Percentiles rank a stretch among this genome's conserved stretches.
phyloP scores from a whole-genome alignment of 1,140 invertebrate genomes.

The Grapholita molesta region DNA sequence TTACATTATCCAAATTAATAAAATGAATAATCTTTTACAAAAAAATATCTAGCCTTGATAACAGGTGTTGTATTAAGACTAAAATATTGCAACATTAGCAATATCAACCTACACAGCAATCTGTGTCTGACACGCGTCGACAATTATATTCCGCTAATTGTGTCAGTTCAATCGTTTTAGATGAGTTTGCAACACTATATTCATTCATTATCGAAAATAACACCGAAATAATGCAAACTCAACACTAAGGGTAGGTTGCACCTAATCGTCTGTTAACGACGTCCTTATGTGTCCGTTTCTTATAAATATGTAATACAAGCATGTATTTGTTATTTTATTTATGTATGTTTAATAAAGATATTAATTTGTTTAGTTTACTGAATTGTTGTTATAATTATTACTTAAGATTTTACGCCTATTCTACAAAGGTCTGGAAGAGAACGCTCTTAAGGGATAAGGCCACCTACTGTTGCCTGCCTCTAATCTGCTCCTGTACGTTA shows the following conservation, averaged over 20 bases:
- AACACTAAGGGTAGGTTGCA: background rate
- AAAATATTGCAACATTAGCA: constrained; percentile 4
- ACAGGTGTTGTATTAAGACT: constrained; percentile 3
- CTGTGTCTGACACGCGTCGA: background rate
- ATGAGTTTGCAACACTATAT: constrained; percentile 2
- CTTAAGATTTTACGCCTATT: too few species aligned
- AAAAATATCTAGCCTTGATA: background rate
- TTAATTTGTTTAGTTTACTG: too few species aligned
- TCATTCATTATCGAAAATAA: background rate
- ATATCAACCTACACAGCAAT: background rate
- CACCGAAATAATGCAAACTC: background rate
- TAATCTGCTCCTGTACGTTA: too few species aligned
- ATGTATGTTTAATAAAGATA: too few species aligned
- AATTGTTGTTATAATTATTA: too few species aligned
- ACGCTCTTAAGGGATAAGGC: too few species aligned
- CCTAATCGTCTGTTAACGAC: too few species aligned
- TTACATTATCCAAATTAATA: background rate
- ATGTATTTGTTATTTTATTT: too few species aligned
- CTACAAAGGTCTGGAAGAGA: too few species aligned
- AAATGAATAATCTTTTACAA: background rate
- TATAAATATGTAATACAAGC: too few species aligned
- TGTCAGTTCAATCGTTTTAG: background rate
- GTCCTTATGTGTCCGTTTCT: too few species aligned
- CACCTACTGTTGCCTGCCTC: too few species aligned
- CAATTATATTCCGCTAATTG: constrained; percentile 6